Percentiles rank a stretch among this genome's conserved stretches.
Evolutionary conservation across 2,888 invertebrate species (phyloP).

Genomic region (Limulus polyphemus): DNA sequence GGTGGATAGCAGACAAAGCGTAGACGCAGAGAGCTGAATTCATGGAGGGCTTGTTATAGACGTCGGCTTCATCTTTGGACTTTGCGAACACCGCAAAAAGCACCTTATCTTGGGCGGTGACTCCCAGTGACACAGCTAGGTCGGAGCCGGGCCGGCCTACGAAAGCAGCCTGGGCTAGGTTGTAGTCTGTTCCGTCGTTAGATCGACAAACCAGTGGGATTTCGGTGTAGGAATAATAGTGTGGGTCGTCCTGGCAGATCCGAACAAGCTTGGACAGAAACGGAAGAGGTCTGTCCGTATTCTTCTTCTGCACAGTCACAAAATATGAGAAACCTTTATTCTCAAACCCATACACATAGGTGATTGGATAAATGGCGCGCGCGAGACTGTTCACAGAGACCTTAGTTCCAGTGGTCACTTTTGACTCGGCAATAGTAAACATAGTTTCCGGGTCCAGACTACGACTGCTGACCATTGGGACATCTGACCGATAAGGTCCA

Average conservation of each 20-base stretch:
- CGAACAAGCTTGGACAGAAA: slow-evolving; percentile 87
- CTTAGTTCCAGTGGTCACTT: slow-evolving; percentile 78
- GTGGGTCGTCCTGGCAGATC: slow-evolving; percentile 87
- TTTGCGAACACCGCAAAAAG: slow-evolving; percentile 89
- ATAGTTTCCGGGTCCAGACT: slow-evolving; percentile 67
- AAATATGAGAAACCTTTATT: slow-evolving; percentile 94
- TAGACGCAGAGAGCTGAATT: slow-evolving; percentile 81
- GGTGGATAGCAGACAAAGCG: slow-evolving; percentile 74
- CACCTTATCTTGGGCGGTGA: slow-evolving; percentile 86
- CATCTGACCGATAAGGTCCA: slow-evolving; percentile 81
- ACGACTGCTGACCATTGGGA: slow-evolving; percentile 83
- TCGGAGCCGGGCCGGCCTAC: slow-evolving; percentile 89
- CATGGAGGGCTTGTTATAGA: slow-evolving; percentile 44
- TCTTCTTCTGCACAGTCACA: slow-evolving; percentile 79
- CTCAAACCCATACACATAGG: slow-evolving; percentile 90
- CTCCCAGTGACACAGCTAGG: slow-evolving; percentile 74
- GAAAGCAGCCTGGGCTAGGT: slow-evolving; percentile 85
- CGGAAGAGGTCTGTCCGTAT: slow-evolving; percentile 56
- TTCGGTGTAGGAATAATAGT: slow-evolving; percentile 96
- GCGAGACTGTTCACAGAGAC: slow-evolving; percentile 85
- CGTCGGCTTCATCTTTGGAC: slow-evolving; percentile 45
- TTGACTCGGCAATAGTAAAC: slow-evolving; percentile 79
- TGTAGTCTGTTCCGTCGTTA: slow-evolving; percentile 58
- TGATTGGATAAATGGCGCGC: slow-evolving; percentile 80
- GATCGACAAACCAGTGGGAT: slow-evolving; percentile 85